Evolutionary conservation across 2,888 invertebrate species (phyloP), one percentile per base, ranked within the genome.

Genomic region (Epirrhoe alternata): DNA sequence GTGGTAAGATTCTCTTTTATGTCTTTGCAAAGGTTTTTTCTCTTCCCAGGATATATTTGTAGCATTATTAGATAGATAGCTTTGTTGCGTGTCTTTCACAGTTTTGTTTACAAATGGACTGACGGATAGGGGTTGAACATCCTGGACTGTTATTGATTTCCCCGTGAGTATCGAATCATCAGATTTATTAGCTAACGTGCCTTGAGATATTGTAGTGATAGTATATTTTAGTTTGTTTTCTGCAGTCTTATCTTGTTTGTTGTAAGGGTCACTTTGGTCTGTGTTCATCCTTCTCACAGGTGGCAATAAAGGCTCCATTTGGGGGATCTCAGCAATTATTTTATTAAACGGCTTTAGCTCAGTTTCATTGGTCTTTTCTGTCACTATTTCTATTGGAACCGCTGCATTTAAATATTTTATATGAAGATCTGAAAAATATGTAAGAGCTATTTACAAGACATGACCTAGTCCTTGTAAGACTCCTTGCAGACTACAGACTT

Each of bases 271-370:
- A 30, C 42, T 59, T 14, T 42, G 38, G 0, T 51, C 30, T 38
- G 14, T 59, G 30, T 0, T 38, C 42, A 30, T 35, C 24, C 42
- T 59, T 6, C 51, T 45, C 5, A 17, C 53, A 45, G 45, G 6
- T 53, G 60, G 17, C 45, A 82, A 74, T 4, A 83, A 38, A 0
- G 81, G 80, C 1, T 79, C 71, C 16, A 76, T 76, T 1, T 80
- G 72, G 8, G 84, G 83, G 54, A 82, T 78, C 66, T 78, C 74
- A 16, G 69, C 60, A 0, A 74, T 17, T 45, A 79, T 73, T 42
- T 42, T 12, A 12, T 0, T 45, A 10, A 0, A 52, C 31, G 10
- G n/a, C 16, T 8, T 58, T 1, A 58, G 35, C 31, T 16, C 61
- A 24, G 51, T n/a, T 38, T 7, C 45, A 8, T 38, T 56, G 1